phyloP scores from a whole-genome alignment of 2,113 vertebrate genomes.

The Crypturellus undulatus region DNA sequence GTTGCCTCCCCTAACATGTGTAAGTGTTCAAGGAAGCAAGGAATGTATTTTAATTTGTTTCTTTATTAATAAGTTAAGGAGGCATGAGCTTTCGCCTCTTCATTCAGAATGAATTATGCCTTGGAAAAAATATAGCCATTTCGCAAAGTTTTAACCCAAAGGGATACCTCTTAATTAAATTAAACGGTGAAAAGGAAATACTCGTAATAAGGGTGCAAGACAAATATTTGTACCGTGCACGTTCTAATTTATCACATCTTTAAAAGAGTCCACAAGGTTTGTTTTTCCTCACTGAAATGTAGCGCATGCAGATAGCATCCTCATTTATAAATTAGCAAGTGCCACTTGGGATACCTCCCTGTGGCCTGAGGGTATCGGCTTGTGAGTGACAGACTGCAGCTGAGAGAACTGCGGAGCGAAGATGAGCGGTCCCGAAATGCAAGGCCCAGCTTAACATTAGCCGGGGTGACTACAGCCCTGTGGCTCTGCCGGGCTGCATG shows the following conservation, averaged over 20 bases:
- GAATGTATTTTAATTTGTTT: constrained; percentile 53
- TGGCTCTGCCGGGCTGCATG: neutral
- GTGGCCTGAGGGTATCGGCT: constrained; percentile 53
- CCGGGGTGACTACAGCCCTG: constrained; percentile 22
- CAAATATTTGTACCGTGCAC: constrained; percentile 66
- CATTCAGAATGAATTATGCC: constrained; percentile 53
- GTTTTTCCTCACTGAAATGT: constrained; percentile 72
- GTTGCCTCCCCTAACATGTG: constrained; percentile 29
- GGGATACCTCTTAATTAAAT: constrained; percentile 67
- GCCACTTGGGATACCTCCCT: constrained; percentile 56
- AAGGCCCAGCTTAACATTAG: constrained; percentile 31
- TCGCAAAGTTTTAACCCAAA: constrained; percentile 38
- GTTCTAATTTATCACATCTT: constrained; percentile 75
- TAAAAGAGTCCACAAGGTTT: constrained; percentile 67
- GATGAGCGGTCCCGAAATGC: constrained; percentile 26
- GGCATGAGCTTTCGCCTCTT: constrained; percentile 51
- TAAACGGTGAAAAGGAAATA: constrained; percentile 70
- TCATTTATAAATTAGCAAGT: constrained; percentile 74
- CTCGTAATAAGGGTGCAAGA: constrained; percentile 75
- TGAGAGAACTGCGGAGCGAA: constrained; percentile 48
- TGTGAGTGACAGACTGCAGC: constrained; percentile 64
- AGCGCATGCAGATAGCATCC: constrained; percentile 59
- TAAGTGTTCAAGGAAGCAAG: constrained; percentile 47
- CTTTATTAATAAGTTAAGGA: constrained; percentile 60
- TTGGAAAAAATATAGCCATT: constrained; percentile 40